Conservation (phyloP, 2,113 vertebrate species). For the Brevimyrus niger region DNA sequence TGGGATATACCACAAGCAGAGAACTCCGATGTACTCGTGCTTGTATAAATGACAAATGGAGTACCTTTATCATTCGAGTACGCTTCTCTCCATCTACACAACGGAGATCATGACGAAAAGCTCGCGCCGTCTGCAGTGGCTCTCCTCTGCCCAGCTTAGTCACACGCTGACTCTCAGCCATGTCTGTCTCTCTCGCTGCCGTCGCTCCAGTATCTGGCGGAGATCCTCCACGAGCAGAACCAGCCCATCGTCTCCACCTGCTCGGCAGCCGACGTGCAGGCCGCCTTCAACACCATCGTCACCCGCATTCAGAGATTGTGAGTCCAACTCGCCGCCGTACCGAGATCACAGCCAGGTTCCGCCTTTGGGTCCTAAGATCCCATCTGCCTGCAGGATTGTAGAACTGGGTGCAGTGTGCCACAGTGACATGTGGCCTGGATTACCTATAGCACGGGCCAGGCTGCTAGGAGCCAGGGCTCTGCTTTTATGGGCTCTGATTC, state of each 20-base stretch:
- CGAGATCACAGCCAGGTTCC: background rate
- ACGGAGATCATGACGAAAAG: background rate
- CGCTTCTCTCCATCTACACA: background rate
- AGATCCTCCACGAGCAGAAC: conserved; percentile 47
- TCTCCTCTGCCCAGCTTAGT: background rate
- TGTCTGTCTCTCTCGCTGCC: conserved; percentile 10
- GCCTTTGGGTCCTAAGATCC: background rate
- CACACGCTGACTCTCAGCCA: background rate
- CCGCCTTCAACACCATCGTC: conserved; percentile 55
- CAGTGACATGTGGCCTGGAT: background rate
- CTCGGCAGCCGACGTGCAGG: conserved; percentile 53
- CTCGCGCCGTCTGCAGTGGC: background rate
- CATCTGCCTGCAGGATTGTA: background rate
- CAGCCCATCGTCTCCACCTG: conserved; percentile 56
- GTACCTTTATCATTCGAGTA: background rate
- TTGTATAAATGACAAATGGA: background rate
- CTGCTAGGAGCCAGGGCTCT: background rate
- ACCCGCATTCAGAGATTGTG: conserved; percentile 58
- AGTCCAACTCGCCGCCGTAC: conserved; percentile 10
- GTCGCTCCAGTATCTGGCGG: conserved; percentile 46
- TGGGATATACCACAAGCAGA: background rate
- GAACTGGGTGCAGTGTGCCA: background rate
- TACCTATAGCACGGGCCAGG: background rate
- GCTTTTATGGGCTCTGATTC: background rate
- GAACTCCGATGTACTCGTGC: background rate